A percentile compares a stretch with the other conserved stretches of the same genome.
Conservation (phyloP, 2,797 vertebrate genomes). For the Chrysolophus pictus region DNA sequence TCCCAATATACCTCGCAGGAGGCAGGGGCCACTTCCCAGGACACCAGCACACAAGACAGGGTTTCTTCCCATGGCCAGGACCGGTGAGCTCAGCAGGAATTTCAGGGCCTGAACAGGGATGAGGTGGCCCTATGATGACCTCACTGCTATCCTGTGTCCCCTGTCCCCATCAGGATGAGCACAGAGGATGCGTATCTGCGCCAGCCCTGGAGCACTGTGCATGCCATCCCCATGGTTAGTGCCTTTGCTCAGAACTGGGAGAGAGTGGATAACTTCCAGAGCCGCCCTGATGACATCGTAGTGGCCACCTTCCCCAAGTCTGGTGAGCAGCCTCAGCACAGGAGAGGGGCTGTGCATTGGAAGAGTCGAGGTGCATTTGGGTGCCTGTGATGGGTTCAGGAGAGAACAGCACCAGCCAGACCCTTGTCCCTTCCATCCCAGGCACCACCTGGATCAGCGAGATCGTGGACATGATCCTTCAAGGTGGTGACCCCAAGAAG, state of each 20-base stretch:
- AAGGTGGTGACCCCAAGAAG: conserved; percentile 82
- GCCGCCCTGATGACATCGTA: conserved; percentile 72
- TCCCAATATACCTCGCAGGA: not conserved
- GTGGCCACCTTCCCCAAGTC: conserved; percentile 79
- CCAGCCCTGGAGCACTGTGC: conserved; percentile 52
- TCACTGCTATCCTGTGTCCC: fast-evolving
- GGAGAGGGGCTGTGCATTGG: fast-evolving
- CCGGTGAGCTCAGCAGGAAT: not conserved
- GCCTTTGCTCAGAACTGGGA: conserved; percentile 71
- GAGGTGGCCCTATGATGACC: fast-evolving
- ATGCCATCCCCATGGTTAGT: conserved; percentile 53
- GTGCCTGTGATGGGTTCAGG: fast-evolving
- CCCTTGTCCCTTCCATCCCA: not conserved
- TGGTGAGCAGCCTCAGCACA: conserved; percentile 48
- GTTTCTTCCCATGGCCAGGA: not conserved
- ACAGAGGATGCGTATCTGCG: not conserved
- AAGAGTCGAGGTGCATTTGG: not conserved
- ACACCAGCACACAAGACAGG: not conserved
- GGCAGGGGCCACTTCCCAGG: not conserved
- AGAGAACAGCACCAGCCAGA: fast-evolving
- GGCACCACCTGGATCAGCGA: conserved; percentile 95
- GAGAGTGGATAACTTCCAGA: conserved; percentile 69
- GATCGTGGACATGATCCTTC: conserved; percentile 88
- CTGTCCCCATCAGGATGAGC: conserved; percentile 32
- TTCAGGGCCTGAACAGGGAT: not conserved